Percentiles rank a stretch among this genome's conserved stretches.
These are phyloP conservation scores for Tachuris rubrigastra DNA, from an alignment of 2,113 vertebrate species.

Conservation along the genomic window DNA sequence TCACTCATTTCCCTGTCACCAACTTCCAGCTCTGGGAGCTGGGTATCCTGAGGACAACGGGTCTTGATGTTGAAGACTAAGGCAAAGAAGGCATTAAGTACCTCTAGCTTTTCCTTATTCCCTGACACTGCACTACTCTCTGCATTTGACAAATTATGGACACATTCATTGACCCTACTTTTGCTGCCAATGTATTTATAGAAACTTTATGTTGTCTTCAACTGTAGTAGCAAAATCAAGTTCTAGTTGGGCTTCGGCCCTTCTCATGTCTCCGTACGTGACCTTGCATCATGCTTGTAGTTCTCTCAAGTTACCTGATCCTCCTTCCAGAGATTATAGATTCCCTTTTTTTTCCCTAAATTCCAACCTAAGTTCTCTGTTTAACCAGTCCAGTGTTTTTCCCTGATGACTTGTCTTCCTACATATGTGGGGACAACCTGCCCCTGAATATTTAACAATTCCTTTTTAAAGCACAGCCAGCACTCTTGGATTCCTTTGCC, in stretches of 20 bases:
- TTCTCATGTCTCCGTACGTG: neutral
- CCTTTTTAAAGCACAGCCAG: neutral
- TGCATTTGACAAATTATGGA: neutral
- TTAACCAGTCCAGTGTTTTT: neutral
- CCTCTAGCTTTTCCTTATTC: neutral
- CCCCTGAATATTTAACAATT: neutral
- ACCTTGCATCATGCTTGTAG: neutral
- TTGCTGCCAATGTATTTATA: neutral
- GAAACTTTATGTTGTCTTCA: neutral
- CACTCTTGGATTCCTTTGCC: neutral
- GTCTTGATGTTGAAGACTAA: neutral
- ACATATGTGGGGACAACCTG: neutral
- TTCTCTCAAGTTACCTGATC: neutral
- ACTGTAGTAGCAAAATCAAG: neutral
- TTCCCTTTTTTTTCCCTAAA: neutral
- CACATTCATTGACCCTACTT: neutral
- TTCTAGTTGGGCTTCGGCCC: neutral
- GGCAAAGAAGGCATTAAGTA: neutral
- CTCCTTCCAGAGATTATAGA: neutral
- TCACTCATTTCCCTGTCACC: neutral
- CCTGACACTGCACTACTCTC: neutral
- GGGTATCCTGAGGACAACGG: neutral
- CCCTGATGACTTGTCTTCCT: neutral
- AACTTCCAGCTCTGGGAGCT: neutral
- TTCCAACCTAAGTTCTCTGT: neutral